Base-by-base conservation (phyloP, 1,140 invertebrate species). In the Aradophagus sp. region DNA sequence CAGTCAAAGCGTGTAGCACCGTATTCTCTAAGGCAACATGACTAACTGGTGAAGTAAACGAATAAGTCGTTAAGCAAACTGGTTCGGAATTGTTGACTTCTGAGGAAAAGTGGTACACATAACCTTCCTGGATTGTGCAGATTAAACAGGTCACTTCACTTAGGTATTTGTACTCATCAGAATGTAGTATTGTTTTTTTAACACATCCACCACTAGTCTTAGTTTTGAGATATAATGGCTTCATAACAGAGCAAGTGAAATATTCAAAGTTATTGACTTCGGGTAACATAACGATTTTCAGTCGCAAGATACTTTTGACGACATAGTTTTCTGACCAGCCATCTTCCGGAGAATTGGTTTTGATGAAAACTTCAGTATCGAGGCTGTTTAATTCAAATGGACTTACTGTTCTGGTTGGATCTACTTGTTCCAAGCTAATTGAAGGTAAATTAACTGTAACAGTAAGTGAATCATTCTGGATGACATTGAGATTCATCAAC, bases 1-100 rank as follows among this genome's bases (percentile, higher is more conserved):
- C 89, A 1, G 93, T 94, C 0, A 94, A 78, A 0, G 91, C 92
- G 78, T 93, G 92, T 1, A 95, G 77, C 39, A 92, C 87, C 44
- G 89, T 89, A 52, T 89, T 84, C 72, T 93, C 91, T 8, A 93
- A 81, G 5, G 88, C 87, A 19, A 93, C 87, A 36, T 89, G 86
- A 56, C 87, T 86, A 8, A 93, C 89, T 1, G 90, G 88, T 0
- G 91, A 89, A 0, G 92, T 93, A 56, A 93, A 93, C 3, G 89
- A 88, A 77, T 93, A 93, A 50, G 79, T 79, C 0, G 80, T 84
- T 16, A 84, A 52, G 47, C 82, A 86, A 11, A 75, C 74, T 0
- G 77, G 65, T 19, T 79, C 76, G 3, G 47, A 48, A 32, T 77
- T 66, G 15, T 75, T 69, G 2, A 48, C 75, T 1, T 79, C 61